Base-by-base conservation (phyloP, 1,140 invertebrate species). In the Penaeus indicus region DNA sequence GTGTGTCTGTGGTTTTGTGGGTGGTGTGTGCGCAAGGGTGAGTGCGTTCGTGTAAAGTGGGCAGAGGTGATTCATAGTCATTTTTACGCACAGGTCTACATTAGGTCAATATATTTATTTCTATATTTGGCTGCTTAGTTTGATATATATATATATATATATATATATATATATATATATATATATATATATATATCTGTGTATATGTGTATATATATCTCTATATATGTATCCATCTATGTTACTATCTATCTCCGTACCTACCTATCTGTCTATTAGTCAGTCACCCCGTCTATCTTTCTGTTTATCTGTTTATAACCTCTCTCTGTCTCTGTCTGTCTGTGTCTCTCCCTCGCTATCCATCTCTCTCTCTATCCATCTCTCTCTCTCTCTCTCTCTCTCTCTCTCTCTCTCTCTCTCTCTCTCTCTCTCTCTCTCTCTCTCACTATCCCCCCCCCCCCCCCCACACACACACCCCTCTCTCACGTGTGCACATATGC, bases 301-400 rank as follows among this genome's bases (percentile, higher is more conserved):
- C 22, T 72, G 25, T 25, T n/a, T 72, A 25, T n/a, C n/a, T n/a
- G n/a, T n/a, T n/a, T n/a, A n/a, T n/a, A n/a, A n/a, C n/a, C n/a
- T n/a, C n/a, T n/a, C 25, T n/a, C 16, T 1, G 1, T 69, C 0
- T 19, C 27, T 69, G 19, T 13, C 21, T 25, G 10, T 18, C 5
- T 69, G 22, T 69, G n/a, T 19, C 67, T 69, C 67, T 22, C 67
- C 22, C 67, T 69, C 67, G 10, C 67, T 69, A 7, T 69, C 67
- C 22, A 7, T 69, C 67, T 69, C 67, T 69, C 67, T 69, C 67
- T 69, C 67, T 69, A 7, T 69, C 67, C 22, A 7, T 69, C 67
- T 69, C 67, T 69, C 67, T 69, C 67, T 72, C 67, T 72, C 67
- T 72, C 67, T 72, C 67, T 72, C 67, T 72, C 67, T 72, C 67